Evolutionary conservation across 2,113 vertebrate species (phyloP).

Genomic region (Bettongia penicillata): DNA sequence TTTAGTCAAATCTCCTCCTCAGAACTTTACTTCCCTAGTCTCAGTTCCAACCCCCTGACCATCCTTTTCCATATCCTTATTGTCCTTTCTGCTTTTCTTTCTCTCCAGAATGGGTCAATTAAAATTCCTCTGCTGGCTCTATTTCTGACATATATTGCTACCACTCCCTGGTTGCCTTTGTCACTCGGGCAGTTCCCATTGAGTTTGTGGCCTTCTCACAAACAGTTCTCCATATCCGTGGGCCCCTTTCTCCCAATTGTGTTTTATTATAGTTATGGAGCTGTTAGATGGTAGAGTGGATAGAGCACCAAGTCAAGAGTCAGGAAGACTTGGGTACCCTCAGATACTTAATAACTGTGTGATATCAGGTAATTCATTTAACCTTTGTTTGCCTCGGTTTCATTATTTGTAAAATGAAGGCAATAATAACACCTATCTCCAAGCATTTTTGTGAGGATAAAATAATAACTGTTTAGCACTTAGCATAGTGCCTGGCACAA

Average conservation of each 20-base stretch:
- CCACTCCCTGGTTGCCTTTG: not conserved
- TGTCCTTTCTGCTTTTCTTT: not conserved
- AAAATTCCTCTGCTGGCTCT: not conserved
- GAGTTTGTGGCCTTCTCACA: not conserved
- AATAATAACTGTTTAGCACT: not conserved
- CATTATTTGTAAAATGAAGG: not conserved
- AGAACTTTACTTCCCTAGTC: not conserved
- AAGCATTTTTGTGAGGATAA: not conserved
- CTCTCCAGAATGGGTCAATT: not conserved
- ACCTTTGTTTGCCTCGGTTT: not conserved
- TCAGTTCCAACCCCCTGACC: not conserved
- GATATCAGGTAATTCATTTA: not conserved
- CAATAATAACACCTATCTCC: not conserved
- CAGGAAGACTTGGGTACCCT: not conserved
- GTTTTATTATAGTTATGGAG: not conserved
- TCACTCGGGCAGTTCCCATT: not conserved
- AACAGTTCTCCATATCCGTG: not conserved
- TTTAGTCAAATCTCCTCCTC: not conserved
- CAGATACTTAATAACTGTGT: not conserved
- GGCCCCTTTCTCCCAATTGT: not conserved
- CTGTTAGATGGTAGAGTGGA: not conserved
- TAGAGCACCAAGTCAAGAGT: not conserved
- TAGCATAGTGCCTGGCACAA: not conserved
- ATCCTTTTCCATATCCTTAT: not conserved
- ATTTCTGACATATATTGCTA: not conserved